Conservation (phyloP, 1,140 invertebrate genomes). For the Ganaspis sp. region DNA sequence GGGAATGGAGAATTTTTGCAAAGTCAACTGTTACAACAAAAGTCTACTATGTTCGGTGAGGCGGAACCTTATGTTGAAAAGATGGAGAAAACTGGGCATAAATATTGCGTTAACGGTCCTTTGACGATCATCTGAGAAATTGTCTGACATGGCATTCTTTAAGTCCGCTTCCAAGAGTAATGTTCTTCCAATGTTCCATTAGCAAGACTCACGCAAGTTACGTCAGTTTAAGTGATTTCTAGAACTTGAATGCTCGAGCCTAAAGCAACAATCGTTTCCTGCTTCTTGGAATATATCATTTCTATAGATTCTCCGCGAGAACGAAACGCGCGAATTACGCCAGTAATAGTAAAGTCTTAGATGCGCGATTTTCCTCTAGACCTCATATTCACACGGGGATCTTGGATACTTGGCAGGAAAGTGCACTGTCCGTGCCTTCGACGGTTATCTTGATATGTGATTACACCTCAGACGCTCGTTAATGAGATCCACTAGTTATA, state of each 20-base stretch:
- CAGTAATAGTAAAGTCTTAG: background rate
- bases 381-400: background rate
- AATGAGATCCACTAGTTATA: background rate
- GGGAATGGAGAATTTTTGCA: background rate
- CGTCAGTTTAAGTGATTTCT: constrained; percentile 46
- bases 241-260: background rate
- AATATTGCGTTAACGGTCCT: constrained; percentile 16
- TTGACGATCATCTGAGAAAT: background rate
- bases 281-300: background rate
- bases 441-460: background rate
- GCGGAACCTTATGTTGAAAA: constrained; percentile 4
- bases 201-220: constrained; percentile 43
- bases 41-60: background rate
- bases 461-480: background rate
- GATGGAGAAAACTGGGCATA: background rate
- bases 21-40: background rate
- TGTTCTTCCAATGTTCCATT: constrained; percentile 34
- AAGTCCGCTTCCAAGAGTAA: background rate
- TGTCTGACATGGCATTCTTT: constrained; percentile 7
- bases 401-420: background rate
- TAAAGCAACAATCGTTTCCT: background rate
- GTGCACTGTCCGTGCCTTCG: background rate
- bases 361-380: background rate
- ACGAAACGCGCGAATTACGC: background rate
- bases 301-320: background rate